These are phyloP conservation scores for Elephas maximus DNA, from an alignment of 2,113 vertebrate genomes.

Conservation along the genomic window DNA sequence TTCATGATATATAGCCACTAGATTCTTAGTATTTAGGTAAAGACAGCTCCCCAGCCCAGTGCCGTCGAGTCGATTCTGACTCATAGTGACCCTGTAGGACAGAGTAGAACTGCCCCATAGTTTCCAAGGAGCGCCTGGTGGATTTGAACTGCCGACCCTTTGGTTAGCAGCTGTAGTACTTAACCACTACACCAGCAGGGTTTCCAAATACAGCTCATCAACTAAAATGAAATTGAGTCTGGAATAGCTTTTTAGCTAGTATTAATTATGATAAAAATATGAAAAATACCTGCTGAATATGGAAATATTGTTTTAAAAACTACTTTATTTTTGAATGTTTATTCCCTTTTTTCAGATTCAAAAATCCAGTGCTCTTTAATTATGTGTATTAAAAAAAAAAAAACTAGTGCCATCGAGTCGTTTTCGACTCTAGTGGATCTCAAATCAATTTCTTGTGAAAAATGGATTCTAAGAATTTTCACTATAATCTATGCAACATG, in stretches of 20 bases:
- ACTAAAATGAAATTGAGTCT: constrained; percentile 22
- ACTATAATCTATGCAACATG: not conserved
- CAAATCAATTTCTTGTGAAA: constrained; percentile 5
- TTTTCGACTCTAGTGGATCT: too few species aligned
- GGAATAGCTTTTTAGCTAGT: not conserved
- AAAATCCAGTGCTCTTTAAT: not conserved
- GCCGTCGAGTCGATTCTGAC: too few species aligned
- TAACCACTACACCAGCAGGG: too few species aligned
- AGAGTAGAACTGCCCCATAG: too few species aligned
- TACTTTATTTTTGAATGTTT: not conserved
- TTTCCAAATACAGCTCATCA: not conserved
- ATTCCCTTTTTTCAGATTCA: constrained; percentile 1
- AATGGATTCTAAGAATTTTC: not conserved
- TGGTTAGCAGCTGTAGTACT: too few species aligned
- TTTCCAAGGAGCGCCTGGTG: too few species aligned
- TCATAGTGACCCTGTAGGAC: too few species aligned
- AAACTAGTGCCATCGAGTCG: too few species aligned
- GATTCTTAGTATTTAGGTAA: not conserved
- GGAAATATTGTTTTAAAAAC: constrained; percentile 20
- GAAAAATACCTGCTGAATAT: not conserved
- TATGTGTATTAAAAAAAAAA: too few species aligned
- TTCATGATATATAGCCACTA: not conserved
- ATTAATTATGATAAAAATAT: not conserved
- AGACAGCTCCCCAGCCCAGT: not conserved
- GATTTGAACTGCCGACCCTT: too few species aligned